A percentile compares a stretch with the other conserved stretches of the same genome.
phyloP scores from a whole-genome alignment of 2,888 invertebrate species.

The Drosophila atripex region DNA sequence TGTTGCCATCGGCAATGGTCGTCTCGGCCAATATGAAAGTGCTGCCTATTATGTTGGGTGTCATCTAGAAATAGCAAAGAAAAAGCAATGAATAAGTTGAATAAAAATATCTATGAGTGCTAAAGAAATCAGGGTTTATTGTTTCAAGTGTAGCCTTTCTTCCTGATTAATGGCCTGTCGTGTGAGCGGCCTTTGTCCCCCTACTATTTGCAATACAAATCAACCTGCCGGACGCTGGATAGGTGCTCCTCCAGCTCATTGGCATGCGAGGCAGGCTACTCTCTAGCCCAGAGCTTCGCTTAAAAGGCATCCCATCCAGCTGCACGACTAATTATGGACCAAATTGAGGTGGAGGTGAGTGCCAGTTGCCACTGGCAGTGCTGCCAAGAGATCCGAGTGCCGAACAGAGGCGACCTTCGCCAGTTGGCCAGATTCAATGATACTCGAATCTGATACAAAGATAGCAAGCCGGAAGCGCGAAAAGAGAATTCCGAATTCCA shows the following conservation, averaged over 20 bases:
- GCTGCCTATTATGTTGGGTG: slow-evolving; percentile 87
- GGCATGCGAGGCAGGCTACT: slow-evolving; percentile 46
- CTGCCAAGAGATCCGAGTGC: slow-evolving; percentile 24
- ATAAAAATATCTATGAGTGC: not conserved
- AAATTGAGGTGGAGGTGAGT: slow-evolving; percentile 48
- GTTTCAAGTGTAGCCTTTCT: slow-evolving; percentile 22
- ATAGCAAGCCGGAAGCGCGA: slow-evolving; percentile 60
- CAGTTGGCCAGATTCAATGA: slow-evolving; percentile 58
- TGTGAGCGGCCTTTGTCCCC: slow-evolving; percentile 39
- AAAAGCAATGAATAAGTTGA: not conserved
- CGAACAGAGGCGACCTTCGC: slow-evolving; percentile 56
- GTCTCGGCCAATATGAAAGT: slow-evolving; percentile 86
- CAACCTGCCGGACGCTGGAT: slow-evolving; percentile 13
- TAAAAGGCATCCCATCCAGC: slow-evolving; percentile 54
- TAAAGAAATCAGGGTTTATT: not conserved
- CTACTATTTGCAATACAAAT: slow-evolving; percentile 62
- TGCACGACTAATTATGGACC: slow-evolving; percentile 69
- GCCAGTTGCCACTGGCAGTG: slow-evolving; percentile 29
- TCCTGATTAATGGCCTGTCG: slow-evolving; percentile 71
- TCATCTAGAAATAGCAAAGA: slow-evolving; percentile 84
- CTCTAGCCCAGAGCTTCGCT: slow-evolving; percentile 37
- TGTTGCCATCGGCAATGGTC: slow-evolving; percentile 79
- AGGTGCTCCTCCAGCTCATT: slow-evolving; percentile 36
- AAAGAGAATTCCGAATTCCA: slow-evolving; percentile 31
- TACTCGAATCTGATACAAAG: slow-evolving; percentile 57